These are phyloP conservation scores for Encarsia formosa DNA, from an alignment of 2,888 invertebrate genomes.

Conservation along the genomic window DNA sequence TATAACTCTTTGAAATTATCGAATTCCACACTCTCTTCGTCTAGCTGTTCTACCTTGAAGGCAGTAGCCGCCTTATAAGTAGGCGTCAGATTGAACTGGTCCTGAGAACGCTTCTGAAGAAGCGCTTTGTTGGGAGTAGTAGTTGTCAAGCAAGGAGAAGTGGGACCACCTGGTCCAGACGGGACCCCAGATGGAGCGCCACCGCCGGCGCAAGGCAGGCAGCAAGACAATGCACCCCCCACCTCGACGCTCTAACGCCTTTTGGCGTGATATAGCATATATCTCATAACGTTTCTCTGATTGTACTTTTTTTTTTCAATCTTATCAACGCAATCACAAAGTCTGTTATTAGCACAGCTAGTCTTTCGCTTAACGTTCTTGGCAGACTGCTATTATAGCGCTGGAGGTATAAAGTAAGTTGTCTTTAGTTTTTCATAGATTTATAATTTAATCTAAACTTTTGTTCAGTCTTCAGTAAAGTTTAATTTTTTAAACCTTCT, in stretches of 20 bases:
- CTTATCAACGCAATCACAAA: background rate
- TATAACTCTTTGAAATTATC: conserved; percentile 34
- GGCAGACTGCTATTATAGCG: background rate
- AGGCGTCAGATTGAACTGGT: conserved; percentile 36
- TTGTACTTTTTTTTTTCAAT: background rate
- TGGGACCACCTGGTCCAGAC: conserved; percentile 39
- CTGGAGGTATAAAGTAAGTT: no score
- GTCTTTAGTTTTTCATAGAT: no score
- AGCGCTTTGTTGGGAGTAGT: conserved; percentile 53
- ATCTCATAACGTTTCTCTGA: no score
- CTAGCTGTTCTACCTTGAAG: conserved; percentile 20
- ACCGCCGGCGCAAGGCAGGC: conserved; percentile 56
- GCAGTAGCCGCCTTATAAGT: background rate
- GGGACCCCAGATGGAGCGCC: conserved; percentile 49
- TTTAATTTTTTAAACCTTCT: no score
- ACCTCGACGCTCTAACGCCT: conserved; percentile 54
- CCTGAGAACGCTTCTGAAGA: conserved; percentile 42
- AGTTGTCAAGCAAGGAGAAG: conserved; percentile 23
- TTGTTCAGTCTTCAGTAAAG: no score
- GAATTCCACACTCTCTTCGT: conserved; percentile 30
- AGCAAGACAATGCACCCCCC: conserved; percentile 52
- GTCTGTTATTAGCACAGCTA: no score
- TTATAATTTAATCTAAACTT: no score
- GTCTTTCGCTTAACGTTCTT: background rate
- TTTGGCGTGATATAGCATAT: conserved; percentile 28